Evolutionary conservation across 2,797 vertebrate species (phyloP), one percentile per base, ranked within the genome.

Genomic region (Micromesistius poutassou): DNA sequence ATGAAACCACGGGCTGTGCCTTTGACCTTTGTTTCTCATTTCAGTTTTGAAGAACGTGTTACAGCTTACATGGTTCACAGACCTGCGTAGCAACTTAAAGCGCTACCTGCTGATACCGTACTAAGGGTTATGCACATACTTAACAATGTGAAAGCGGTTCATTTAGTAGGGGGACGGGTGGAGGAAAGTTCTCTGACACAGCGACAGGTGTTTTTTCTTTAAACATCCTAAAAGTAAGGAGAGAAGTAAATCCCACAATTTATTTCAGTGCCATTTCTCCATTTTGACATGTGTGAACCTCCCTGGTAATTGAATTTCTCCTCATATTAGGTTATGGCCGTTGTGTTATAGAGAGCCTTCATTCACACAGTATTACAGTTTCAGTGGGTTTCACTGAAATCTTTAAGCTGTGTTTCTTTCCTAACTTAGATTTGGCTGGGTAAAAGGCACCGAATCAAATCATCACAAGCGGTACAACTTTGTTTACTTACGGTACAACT

Each of bases 221-320:
- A 25, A 73, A 36, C 71, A 31, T 4, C 5, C 40, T 1, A 1
- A 36, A 0, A 13, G 0, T 0, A 4, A 7, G 78, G 76, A 31
- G 79, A 78, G 0, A 73, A 68, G 70, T 31, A 1, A 70, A 80
- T 3, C 70, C 16, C 74, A 13, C 72, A 5, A 30, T 66, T 42
- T 25, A 13, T 2, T 33, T 71, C 30, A 30, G 28, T 36, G 50
- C 8, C 22, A 68, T 68, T 76, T 16, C 31, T 68, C 35, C 4
- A 75, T 36, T 36, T 75, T 22, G 36, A 22, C 68, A 16, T 30
- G 70, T 74, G 10, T 40, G 46, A 0, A 5, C 8, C 25, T 36
- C 55, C 30, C 73, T 78, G 25, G 16, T 42, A 55, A 72, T 36
- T 40, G 14, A 77, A 74, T 78, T 78, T 72, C 28, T 77, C 8